Conservation (phyloP, 1,140 invertebrate species). For the Yoshiicerus persimilis region DNA sequence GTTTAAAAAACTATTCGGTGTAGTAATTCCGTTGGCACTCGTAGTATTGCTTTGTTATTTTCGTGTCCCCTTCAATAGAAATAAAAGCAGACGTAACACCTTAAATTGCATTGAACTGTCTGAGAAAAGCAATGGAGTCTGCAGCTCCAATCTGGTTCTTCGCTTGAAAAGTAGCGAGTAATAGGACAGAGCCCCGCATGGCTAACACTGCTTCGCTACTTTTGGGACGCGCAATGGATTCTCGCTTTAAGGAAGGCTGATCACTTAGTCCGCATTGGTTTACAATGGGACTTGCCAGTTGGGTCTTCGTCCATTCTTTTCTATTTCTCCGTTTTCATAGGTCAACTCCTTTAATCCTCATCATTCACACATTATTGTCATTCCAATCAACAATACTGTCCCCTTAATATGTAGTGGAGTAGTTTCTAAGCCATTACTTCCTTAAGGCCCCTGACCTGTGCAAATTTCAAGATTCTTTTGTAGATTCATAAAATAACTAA, state of each 20-base stretch:
- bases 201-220: not conserved
- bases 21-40: not conserved
- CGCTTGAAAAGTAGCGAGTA: not conserved
- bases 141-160: not conserved
- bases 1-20: not conserved
- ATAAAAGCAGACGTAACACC: not conserved
- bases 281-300: not conserved
- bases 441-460: too few species aligned
- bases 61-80: not conserved
- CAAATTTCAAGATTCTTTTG: too few species aligned
- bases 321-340: not conserved
- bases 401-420: too few species aligned
- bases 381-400: too few species aligned
- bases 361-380: not conserved
- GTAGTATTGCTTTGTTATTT: not conserved
- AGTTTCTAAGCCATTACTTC: too few species aligned
- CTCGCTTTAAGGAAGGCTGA: not conserved
- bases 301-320: not conserved
- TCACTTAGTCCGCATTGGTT: slow-evolving; percentile 1
- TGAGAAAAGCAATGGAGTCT: slow-evolving; percentile 9
- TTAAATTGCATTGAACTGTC: not conserved
- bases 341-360: not conserved
- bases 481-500: too few species aligned
- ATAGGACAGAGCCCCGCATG: slow-evolving; percentile 17
- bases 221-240: slow-evolving; percentile 15